Percentiles rank a stretch among this genome's conserved stretches.
Evolutionary conservation across 2,888 invertebrate species (phyloP).

Genomic region (Eupithecia insigniata): DNA sequence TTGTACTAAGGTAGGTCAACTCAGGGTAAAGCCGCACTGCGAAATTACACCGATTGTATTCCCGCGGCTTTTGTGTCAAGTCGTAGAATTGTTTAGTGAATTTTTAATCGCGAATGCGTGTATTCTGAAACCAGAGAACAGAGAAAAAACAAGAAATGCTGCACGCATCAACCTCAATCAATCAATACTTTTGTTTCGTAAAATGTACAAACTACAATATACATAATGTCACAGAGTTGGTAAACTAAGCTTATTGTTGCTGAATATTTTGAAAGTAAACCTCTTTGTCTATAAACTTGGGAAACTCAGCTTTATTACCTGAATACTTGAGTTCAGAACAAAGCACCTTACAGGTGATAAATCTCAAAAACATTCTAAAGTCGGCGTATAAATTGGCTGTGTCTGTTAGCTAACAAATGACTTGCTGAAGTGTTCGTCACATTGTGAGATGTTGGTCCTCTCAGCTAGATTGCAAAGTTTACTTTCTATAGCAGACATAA

Average conservation of each 20-base stretch:
- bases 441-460: conserved; percentile 49
- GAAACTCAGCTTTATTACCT: not conserved
- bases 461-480: conserved; percentile 53
- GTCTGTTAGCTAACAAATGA: conserved; percentile 48
- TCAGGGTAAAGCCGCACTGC: conserved; percentile 3
- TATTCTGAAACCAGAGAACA: too few species aligned
- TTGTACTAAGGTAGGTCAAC: not conserved
- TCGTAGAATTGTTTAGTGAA: not conserved
- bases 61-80: not conserved
- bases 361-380: conserved; percentile 39
- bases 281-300: not conserved
- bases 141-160: too few species aligned
- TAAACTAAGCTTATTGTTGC: not conserved
- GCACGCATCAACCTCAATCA: too few species aligned
- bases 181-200: not conserved
- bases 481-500: conserved; percentile 14
- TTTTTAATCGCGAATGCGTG: not conserved
- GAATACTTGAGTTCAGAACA: conserved; percentile 6
- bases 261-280: not conserved
- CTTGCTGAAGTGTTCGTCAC: conserved; percentile 43
- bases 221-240: not conserved
- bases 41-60: not conserved
- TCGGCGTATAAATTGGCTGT: conserved; percentile 41
- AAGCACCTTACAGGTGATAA: conserved; percentile 34
- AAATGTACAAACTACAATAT: too few species aligned